These are phyloP conservation scores for Lepidurus couesii DNA, from an alignment of 1,140 invertebrate species.

Conservation along the genomic window DNA sequence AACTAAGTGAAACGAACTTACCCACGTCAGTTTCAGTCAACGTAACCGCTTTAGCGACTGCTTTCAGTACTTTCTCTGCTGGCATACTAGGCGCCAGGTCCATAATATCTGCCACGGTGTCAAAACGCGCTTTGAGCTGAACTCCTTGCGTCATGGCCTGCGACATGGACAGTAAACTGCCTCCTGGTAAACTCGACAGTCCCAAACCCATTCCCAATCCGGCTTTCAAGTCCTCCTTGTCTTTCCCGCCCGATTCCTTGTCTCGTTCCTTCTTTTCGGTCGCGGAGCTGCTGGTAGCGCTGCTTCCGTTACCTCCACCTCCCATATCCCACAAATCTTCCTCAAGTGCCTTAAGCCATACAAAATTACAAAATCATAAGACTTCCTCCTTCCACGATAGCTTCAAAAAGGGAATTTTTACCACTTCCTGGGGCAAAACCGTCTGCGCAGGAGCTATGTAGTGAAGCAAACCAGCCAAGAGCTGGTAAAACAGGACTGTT, in stretches of 20 bases:
- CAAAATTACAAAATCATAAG: background rate
- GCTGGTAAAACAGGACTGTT: constrained; percentile 86
- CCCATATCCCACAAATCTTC: constrained; percentile 7
- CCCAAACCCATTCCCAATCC: background rate
- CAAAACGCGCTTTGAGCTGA: constrained; percentile 63
- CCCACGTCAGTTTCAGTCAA: constrained; percentile 83
- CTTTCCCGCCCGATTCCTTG: background rate
- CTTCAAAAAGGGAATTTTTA: background rate
- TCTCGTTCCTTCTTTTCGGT: background rate
- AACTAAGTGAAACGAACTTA: constrained; percentile 43
- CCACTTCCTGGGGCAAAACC: constrained; percentile 43
- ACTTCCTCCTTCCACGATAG: background rate
- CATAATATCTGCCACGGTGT: constrained; percentile 76
- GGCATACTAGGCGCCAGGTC: constrained; percentile 76
- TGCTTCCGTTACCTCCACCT: background rate
- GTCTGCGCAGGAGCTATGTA: constrained; percentile 69
- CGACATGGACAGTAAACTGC: constrained; percentile 8
- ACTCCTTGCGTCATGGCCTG: background rate
- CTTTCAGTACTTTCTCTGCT: constrained; percentile 65
- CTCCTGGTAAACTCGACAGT: background rate
- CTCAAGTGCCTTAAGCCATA: background rate
- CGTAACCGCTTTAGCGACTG: constrained; percentile 53
- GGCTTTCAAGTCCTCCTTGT: background rate
- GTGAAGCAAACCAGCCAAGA: constrained; percentile 70
- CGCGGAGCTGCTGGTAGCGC: background rate